Percentiles rank a stretch among this genome's conserved stretches.
Conservation (phyloP, 2,888 invertebrate genomes). For the Cosmia trapezina region DNA sequence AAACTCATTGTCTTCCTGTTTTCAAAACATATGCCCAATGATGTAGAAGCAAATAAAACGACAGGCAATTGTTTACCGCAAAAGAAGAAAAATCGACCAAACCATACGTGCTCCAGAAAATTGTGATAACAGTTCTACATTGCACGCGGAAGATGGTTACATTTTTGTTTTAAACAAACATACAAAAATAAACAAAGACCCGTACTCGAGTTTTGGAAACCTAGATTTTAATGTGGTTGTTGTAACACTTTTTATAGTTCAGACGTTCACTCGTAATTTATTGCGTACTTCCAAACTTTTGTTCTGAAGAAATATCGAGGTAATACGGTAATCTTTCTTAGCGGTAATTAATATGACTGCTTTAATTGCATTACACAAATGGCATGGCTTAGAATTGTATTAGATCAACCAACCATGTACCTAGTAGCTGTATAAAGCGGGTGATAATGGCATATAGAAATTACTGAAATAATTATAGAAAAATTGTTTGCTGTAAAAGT, state of each 20-base stretch:
- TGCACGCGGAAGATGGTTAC: constrained; percentile 36
- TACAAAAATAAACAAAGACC: constrained; percentile 35
- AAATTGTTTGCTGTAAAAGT: no score
- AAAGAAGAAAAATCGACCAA: constrained; percentile 13
- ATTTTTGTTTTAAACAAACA: constrained; percentile 32
- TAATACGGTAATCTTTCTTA: constrained; percentile 13
- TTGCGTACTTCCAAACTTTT: constrained; percentile 42
- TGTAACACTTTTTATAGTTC: constrained; percentile 51
- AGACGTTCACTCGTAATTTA: constrained; percentile 43
- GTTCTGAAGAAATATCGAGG: constrained; percentile 14
- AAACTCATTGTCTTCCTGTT: constrained; percentile 6
- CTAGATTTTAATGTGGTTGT: constrained; percentile 53
- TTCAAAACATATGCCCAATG: constrained; percentile 12
- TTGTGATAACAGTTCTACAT: constrained; percentile 17
- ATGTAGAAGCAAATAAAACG: constrained; percentile 20
- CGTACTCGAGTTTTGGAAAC: constrained; percentile 42
- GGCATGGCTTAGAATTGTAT: not conserved
- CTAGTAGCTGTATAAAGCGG: not conserved
- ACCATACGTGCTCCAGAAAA: constrained; percentile 29
- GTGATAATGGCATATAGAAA: not conserved
- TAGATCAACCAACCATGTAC: not conserved
- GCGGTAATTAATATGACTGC: constrained; percentile 11
- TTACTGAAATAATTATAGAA: not conserved
- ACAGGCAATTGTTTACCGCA: constrained; percentile 14
- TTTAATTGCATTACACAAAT: constrained; percentile 1